Conservation (phyloP, 2,888 invertebrate genomes). For the Helobdella robusta region DNA sequence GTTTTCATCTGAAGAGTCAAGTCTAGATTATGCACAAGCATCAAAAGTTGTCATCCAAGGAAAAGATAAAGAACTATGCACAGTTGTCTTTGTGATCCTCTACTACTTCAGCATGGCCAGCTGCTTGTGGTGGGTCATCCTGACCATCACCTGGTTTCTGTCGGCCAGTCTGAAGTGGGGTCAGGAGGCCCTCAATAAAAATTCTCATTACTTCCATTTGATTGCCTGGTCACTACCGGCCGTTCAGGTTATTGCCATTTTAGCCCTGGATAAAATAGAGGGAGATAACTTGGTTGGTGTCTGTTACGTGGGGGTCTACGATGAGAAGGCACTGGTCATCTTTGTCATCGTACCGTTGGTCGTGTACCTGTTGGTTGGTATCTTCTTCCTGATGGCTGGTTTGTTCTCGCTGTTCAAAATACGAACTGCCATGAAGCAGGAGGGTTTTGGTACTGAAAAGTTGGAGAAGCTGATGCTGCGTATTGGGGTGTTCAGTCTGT, state of each 20-base stretch:
- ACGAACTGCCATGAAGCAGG: slow-evolving; percentile 79
- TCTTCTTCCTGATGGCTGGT: slow-evolving; percentile 81
- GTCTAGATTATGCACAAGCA: slow-evolving; percentile 13
- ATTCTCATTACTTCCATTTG: slow-evolving; percentile 91
- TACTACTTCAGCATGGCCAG: slow-evolving; percentile 88
- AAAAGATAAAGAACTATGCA: slow-evolving; percentile 60
- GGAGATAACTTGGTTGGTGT: slow-evolving; percentile 57
- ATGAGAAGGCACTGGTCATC: slow-evolving; percentile 66
- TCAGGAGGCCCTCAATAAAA: slow-evolving; percentile 91
- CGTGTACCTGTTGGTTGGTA: slow-evolving; percentile 80
- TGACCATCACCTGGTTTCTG: slow-evolving; percentile 91
- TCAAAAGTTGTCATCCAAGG: slow-evolving; percentile 58
- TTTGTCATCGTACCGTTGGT: slow-evolving; percentile 86
- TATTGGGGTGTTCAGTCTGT: slow-evolving; percentile 87
- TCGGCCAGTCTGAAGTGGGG: slow-evolving; percentile 95
- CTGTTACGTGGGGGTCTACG: slow-evolving; percentile 84
- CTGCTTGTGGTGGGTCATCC: slow-evolving; percentile 88
- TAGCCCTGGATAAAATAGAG: slow-evolving; percentile 84
- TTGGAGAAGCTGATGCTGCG: slow-evolving; percentile 80
- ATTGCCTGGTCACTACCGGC: slow-evolving; percentile 97
- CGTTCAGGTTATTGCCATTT: slow-evolving; percentile 82
- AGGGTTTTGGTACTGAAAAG: slow-evolving; percentile 68
- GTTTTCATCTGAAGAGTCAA: slow-evolving; percentile 34
- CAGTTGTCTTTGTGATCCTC: slow-evolving; percentile 86
- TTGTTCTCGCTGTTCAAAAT: slow-evolving; percentile 91